A percentile compares a stretch with the other conserved stretches of the same genome.
Evolutionary conservation across 2,113 vertebrate species (phyloP).

Genomic region (Excalfactoria chinensis): DNA sequence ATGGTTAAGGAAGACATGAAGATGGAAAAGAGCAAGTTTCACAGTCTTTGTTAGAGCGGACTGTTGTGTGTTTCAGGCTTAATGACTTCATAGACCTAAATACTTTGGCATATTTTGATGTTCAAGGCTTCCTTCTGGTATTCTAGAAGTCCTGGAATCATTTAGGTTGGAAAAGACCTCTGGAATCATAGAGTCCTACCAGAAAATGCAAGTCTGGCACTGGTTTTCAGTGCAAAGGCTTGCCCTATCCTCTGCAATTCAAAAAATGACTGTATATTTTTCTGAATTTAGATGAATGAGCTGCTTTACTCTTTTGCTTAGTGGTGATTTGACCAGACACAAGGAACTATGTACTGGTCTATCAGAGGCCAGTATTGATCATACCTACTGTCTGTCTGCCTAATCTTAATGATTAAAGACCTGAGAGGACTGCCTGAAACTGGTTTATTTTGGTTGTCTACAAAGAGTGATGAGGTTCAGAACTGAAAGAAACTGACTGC

Average conservation of each 20-base stretch:
- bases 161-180: too few species aligned
- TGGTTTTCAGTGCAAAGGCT: neutral
- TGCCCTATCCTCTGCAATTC: neutral
- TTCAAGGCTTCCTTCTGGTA: neutral
- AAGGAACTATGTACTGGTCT: neutral
- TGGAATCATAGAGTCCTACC: neutral
- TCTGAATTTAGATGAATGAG: neutral
- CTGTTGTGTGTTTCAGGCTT: neutral
- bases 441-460: constrained; percentile 11
- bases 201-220: neutral
- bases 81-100: neutral
- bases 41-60: neutral
- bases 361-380: constrained; percentile 26
- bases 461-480: neutral
- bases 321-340: neutral
- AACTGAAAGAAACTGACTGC: neutral
- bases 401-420: constrained; percentile 45
- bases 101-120: neutral
- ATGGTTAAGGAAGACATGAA: neutral
- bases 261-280: neutral
- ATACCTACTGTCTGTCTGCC: constrained; percentile 11
- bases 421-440: constrained; percentile 55
- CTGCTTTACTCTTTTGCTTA: neutral
- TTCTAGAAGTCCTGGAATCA: neutral
- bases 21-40: neutral